These are phyloP conservation scores for Pseudomyrmex sp. DNA, from an alignment of 1,140 invertebrate genomes.

Conservation along the genomic window DNA sequence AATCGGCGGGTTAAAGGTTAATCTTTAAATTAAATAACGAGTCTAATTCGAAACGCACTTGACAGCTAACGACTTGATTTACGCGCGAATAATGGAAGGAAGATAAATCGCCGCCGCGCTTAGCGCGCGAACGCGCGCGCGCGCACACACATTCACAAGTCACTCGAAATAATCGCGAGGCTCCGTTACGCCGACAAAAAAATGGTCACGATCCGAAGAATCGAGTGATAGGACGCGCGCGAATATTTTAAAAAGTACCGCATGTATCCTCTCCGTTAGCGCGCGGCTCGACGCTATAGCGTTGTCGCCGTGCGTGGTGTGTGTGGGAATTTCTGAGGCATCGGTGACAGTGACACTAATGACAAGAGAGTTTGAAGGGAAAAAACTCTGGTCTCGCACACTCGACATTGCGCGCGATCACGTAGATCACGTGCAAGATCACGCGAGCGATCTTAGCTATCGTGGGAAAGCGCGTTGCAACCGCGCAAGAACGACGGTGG, in stretches of 20 bases:
- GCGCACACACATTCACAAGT: not conserved
- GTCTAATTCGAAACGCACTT: not conserved
- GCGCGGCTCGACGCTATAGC: slow-evolving; percentile 11
- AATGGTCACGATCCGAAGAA: slow-evolving; percentile 17
- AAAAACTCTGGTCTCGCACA: not conserved
- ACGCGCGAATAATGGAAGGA: slow-evolving; percentile 32
- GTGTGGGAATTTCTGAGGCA: slow-evolving; percentile 61
- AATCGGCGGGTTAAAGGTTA: not conserved
- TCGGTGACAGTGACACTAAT: slow-evolving; percentile 61
- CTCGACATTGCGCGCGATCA: not conserved
- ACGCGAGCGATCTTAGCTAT: slow-evolving; percentile 7
- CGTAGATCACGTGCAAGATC: not conserved
- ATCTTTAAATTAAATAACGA: not conserved
- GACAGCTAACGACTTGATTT: slow-evolving; percentile 29
- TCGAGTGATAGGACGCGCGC: slow-evolving; percentile 10
- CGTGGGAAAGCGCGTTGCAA: slow-evolving; percentile 25
- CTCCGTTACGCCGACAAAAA: slow-evolving; percentile 39
- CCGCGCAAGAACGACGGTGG: not conserved
- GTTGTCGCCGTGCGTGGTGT: slow-evolving; percentile 18
- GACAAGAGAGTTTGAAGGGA: slow-evolving; percentile 39
- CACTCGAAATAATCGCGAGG: slow-evolving; percentile 33
- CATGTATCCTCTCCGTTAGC: slow-evolving; percentile 38
- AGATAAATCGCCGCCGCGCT: slow-evolving; percentile 32
- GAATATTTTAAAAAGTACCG: slow-evolving; percentile 44
- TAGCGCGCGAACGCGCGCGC: not conserved